Base-by-base conservation (phyloP, 1,140 invertebrate genomes). In the Saccostrea cuccullata region DNA sequence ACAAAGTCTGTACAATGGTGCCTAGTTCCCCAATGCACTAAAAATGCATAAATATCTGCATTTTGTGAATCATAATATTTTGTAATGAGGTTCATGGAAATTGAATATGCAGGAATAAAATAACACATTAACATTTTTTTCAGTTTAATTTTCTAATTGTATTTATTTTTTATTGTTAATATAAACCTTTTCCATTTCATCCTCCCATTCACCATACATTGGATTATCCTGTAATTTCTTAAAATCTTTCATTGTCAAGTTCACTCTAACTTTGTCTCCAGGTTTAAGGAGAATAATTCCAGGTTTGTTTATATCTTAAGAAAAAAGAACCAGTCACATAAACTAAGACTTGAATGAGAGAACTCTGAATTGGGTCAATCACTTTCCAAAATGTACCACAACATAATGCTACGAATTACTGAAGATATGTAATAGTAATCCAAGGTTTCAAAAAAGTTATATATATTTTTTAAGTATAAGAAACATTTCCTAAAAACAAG, bases 211-310 rank as follows among this genome's bases (percentile, higher is more conserved):
- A 70, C 97, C 91, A 84, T 89, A 90, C 2, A 77, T 97, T 93
- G 98, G 97, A 0, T 97, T 97, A 91, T 97, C 96, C 94, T 98
- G 98, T 95, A 98, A 96, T 84, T 96, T 95, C 93, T 97, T 97
- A 20, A 98, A 94, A 3, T 90, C 89, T 26, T 97, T 97, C 3
- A 97, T 95, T 88, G 97, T 96, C 23, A 97, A 95, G 55, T 96
- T 95, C 1, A 98, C 97, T 94, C 97, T 96, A 8, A 98, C 97
- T 92, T 97, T 97, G 94, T 98, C 97, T 0, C 97, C 97, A 17
- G 70, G 26, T 86, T 91, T 91, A 26, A 92, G 60, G 2, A 85
- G 67, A 0, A 91, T 73, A 26, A 89, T 83, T 13, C 89, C 90
- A 9, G 91, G 87, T 30, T 89, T 91, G 4, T 91, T 82, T 55